phyloP scores from a whole-genome alignment of 2,113 vertebrate genomes.

The Gasterosteus nipponicus region DNA sequence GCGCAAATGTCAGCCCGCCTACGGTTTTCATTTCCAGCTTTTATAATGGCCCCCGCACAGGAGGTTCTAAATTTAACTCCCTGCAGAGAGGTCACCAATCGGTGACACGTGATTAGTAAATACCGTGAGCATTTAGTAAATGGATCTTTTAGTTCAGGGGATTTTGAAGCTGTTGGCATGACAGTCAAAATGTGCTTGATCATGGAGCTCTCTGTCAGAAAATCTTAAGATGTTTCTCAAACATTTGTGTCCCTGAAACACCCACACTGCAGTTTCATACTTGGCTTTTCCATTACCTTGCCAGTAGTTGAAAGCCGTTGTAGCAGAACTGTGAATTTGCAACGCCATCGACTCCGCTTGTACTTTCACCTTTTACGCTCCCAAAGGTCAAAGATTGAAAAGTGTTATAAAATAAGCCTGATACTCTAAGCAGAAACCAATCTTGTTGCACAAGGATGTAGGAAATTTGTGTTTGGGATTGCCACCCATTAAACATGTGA shows the following conservation, averaged over 20 bases:
- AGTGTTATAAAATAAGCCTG: too few species aligned
- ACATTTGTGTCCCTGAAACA: neutral
- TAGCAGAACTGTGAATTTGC: neutral
- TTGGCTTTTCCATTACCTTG: neutral
- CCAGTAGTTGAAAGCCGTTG: neutral
- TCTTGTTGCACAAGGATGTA: neutral
- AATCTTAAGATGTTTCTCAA: neutral
- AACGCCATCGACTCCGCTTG: neutral
- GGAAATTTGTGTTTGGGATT: neutral
- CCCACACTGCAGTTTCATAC: neutral
- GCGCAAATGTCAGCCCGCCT: neutral
- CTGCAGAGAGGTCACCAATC: conserved; percentile 11
- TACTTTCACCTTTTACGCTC: neutral
- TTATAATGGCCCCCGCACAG: conserved; percentile 20
- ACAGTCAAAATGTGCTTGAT: neutral
- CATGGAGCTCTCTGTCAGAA: too few species aligned
- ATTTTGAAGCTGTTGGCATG: neutral
- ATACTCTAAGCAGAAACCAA: neutral
- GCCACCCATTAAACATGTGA: neutral
- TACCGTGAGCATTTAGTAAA: neutral
- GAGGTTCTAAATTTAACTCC: neutral
- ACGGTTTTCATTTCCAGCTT: conserved; percentile 31
- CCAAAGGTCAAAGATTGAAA: neutral
- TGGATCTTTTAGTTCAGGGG: neutral
- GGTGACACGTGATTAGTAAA: neutral